Percentiles rank a stretch among this genome's conserved stretches.
These are phyloP conservation scores for Zoroaster sp. DNA, from an alignment of 53 echinoderm and acorn worm species.

Conservation along the genomic window DNA sequence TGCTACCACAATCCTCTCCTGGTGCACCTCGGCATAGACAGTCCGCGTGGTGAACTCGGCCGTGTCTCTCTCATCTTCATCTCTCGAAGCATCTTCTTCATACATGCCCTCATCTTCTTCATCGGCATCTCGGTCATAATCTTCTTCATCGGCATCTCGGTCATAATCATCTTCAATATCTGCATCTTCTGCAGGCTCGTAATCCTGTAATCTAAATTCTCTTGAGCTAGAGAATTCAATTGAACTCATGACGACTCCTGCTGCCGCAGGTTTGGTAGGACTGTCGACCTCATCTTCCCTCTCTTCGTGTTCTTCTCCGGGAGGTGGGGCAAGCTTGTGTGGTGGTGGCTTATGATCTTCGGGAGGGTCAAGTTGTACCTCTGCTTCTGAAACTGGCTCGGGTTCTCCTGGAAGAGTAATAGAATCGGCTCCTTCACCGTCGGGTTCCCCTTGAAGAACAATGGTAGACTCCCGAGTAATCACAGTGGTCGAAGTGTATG, in stretches of 20 bases:
- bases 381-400: constrained; percentile 73
- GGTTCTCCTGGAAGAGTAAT: constrained; percentile 77
- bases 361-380: constrained; percentile 71
- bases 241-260: background rate
- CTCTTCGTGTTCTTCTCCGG: constrained; percentile 44
- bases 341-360: constrained; percentile 56
- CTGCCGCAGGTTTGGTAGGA: constrained; percentile 76
- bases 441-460: constrained; percentile 35
- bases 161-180: constrained; percentile 16
- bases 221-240: background rate
- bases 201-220: background rate
- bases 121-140: background rate
- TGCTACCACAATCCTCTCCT: constrained; percentile 18
- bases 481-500: background rate
- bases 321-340: constrained; percentile 53
- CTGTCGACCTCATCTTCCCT: constrained; percentile 86
- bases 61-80: constrained; percentile 18
- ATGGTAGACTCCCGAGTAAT: constrained; percentile 27
- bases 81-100: constrained; percentile 25
- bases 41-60: constrained; percentile 29
- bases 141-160: background rate
- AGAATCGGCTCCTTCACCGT: constrained; percentile 76
- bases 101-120: constrained; percentile 50
- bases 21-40: constrained; percentile 47
- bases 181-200: background rate